Conservation (phyloP, 1,140 invertebrate species). For the Drosophila repletoides region DNA sequence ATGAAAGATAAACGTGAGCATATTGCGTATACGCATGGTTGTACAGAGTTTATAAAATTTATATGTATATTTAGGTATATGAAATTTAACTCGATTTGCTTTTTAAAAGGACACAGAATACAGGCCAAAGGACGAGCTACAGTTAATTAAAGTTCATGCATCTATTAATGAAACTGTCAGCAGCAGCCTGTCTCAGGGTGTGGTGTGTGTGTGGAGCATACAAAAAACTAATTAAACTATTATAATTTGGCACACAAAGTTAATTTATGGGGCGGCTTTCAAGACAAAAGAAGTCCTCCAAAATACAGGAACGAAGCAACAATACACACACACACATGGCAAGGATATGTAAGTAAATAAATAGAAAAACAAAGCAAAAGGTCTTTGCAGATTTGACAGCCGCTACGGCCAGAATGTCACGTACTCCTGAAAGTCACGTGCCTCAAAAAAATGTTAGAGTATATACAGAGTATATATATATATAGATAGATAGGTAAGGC, state of each 20-base stretch:
- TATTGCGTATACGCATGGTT: constrained; percentile 33
- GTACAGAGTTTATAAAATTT: constrained; percentile 4
- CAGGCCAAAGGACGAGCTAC: constrained; percentile 3
- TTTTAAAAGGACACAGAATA: constrained; percentile 12
- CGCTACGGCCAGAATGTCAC: constrained; percentile 51
- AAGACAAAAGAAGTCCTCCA: constrained; percentile 22
- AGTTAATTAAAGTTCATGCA: constrained; percentile 69
- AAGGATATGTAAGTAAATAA: constrained; percentile 46
- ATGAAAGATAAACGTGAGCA: neutral
- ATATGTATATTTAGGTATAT: too few relatives aligned
- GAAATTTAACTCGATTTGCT: too few relatives aligned
- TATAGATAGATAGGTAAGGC: constrained; percentile 8
- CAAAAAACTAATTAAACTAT: constrained; percentile 78
- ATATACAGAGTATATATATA: neutral
- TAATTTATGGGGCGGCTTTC: constrained; percentile 64
- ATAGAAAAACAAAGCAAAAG: constrained; percentile 36
- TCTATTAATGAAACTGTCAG: constrained; percentile 69
- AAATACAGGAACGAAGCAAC: constrained; percentile 1
- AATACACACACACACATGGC: constrained; percentile 4
- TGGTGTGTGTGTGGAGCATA: too few relatives aligned
- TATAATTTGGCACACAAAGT: constrained; percentile 71
- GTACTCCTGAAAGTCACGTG: constrained; percentile 62
- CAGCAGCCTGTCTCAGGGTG: constrained; percentile 40
- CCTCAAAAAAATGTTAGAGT: constrained; percentile 21
- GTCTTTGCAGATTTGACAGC: constrained; percentile 64